Evolutionary conservation across 23 tunicate genomes (phyloP).

Genomic region (Clavelina lepadiformis): DNA sequence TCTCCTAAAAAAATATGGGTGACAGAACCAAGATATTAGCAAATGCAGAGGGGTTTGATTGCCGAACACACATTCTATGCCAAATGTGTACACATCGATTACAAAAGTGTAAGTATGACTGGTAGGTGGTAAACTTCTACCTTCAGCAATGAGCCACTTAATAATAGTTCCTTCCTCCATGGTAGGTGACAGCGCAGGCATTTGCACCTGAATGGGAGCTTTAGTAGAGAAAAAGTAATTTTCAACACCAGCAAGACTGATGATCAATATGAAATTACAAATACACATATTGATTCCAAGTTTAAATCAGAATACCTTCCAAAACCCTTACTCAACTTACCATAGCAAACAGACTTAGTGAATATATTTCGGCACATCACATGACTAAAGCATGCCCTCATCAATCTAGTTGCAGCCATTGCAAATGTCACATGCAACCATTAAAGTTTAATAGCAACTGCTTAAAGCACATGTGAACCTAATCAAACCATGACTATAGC

Average conservation of each 20-base stretch:
- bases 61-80: too few species aligned
- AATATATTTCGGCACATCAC: slow-evolving; percentile 2
- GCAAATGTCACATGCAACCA: too few species aligned
- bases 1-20: slow-evolving; percentile 25
- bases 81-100: background rate
- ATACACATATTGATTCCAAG: too few species aligned
- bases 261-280: too few species aligned
- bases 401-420: slow-evolving; percentile 9
- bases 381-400: slow-evolving; percentile 5
- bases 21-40: background rate
- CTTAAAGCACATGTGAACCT: too few species aligned
- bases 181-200: slow-evolving; percentile 94
- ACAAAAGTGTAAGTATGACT: background rate
- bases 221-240: background rate
- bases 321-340: slow-evolving; percentile 1
- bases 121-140: background rate
- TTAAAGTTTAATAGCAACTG: too few species aligned
- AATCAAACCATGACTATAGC: too few species aligned
- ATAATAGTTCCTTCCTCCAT: slow-evolving; percentile 83
- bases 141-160: slow-evolving; percentile 63
- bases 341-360: slow-evolving; percentile 6
- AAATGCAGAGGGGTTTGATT: background rate
- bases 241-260: background rate
- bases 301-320: background rate
- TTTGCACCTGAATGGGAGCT: slow-evolving; percentile 57